Conservation (phyloP, 2,113 vertebrate species). For the Porphyrio hochstetteri region DNA sequence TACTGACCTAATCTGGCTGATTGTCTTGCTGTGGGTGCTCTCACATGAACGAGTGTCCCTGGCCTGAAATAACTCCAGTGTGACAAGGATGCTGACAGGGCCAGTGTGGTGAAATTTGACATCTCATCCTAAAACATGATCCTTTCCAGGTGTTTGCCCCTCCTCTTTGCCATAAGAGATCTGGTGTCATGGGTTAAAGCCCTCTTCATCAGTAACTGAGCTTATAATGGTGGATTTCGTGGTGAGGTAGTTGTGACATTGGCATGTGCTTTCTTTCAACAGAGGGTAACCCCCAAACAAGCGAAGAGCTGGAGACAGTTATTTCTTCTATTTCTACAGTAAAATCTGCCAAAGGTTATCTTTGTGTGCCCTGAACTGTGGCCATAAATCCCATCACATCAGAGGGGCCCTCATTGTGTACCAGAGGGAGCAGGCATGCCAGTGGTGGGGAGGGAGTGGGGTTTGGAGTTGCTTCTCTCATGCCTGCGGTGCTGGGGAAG, state of each 20-base stretch:
- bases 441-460: background rate
- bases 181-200: background rate
- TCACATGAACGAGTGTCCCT: accelerated
- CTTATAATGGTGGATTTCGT: background rate
- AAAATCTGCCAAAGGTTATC: background rate
- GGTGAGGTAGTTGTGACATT: background rate
- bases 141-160: background rate
- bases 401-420: background rate
- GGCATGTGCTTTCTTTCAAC: background rate
- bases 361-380: background rate
- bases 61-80: background rate
- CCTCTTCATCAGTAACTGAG: background rate
- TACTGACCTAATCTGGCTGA: background rate
- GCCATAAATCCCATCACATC: background rate
- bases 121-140: background rate
- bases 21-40: background rate
- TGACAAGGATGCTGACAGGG: background rate
- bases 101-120: background rate
- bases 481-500: background rate
- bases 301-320: background rate
- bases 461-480: background rate
- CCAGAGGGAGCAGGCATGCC: background rate
- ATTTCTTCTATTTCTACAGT: background rate
- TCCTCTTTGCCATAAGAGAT: background rate
- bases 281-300: background rate